phyloP scores from a whole-genome alignment of 2,888 invertebrate species.

The Gymnocheta viridis region DNA sequence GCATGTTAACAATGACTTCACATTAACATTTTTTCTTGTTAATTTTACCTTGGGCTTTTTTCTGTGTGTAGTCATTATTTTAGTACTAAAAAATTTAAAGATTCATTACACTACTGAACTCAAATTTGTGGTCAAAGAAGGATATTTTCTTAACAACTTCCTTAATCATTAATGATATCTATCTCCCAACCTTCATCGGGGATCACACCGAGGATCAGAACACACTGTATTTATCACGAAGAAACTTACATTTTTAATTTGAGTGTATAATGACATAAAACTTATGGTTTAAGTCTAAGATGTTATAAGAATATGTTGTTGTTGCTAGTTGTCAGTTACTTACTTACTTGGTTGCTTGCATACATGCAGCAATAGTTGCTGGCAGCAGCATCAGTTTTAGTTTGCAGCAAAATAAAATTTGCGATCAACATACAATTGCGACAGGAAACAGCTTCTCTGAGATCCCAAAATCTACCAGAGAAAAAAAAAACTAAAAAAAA shows the following conservation, averaged over 20 bases:
- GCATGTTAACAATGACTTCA: too few relatives aligned
- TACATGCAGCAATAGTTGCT: slow-evolving; percentile 36
- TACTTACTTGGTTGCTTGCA: background rate
- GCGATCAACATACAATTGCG: slow-evolving; percentile 67
- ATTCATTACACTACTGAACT: too few relatives aligned
- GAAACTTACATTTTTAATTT: background rate
- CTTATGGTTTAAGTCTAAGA: slow-evolving; percentile 63
- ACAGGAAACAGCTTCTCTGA: slow-evolving; percentile 69
- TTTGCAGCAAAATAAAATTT: slow-evolving; percentile 58
- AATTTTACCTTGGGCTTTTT: too few relatives aligned
- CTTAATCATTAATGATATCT: too few relatives aligned
- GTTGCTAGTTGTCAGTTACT: slow-evolving; percentile 68
- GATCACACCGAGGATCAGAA: background rate
- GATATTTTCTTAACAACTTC: too few relatives aligned
- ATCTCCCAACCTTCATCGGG: too few relatives aligned
- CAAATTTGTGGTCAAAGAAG: too few relatives aligned
- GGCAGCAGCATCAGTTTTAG: slow-evolving; percentile 26
- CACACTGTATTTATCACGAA: background rate
- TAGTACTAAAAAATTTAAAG: background rate
- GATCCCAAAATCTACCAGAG: slow-evolving; percentile 34
- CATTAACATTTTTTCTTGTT: too few relatives aligned
- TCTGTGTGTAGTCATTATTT: too few relatives aligned
- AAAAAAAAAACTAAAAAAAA: slow-evolving; percentile 30
- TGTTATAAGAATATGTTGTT: slow-evolving; percentile 56
- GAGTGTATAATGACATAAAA: slow-evolving; percentile 55